Conservation (phyloP, 2,888 invertebrate genomes). For the Podotricha telesiphe region DNA sequence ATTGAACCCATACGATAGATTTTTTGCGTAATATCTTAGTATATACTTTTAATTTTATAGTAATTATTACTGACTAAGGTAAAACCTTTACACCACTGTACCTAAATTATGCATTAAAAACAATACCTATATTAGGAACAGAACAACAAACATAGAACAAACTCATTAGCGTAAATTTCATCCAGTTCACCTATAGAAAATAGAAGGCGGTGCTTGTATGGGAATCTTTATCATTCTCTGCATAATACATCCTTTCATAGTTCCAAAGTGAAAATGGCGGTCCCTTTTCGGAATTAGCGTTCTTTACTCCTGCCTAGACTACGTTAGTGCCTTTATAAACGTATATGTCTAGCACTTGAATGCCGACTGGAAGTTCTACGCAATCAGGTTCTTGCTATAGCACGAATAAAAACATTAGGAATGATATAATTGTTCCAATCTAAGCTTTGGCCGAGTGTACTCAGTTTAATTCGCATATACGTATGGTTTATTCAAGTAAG, state of each 20-base stretch:
- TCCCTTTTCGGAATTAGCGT: slow-evolving; percentile 26
- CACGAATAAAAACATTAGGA: background rate
- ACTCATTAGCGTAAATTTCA: slow-evolving; percentile 13
- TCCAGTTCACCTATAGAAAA: background rate
- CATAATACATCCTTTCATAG: slow-evolving; percentile 19
- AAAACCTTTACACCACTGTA: too few species aligned
- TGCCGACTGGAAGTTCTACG: background rate
- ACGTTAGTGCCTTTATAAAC: background rate
- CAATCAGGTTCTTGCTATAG: background rate
- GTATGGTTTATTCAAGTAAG: slow-evolving; percentile 3
- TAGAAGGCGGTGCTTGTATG: slow-evolving; percentile 5
- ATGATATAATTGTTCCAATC: slow-evolving; percentile 12
- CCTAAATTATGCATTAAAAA: too few species aligned
- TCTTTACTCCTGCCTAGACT: slow-evolving; percentile 24
- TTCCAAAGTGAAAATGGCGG: slow-evolving; percentile 26
- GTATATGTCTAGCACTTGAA: slow-evolving; percentile 8
- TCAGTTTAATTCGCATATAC: background rate
- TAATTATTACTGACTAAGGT: too few species aligned
- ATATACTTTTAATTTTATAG: too few species aligned
- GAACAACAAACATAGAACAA: background rate
- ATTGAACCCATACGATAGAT: too few species aligned
- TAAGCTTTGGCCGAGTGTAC: slow-evolving; percentile 11
- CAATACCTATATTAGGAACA: too few species aligned
- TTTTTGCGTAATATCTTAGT: too few species aligned
- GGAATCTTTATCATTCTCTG: slow-evolving; percentile 19